Base-by-base conservation (phyloP, 35 echinoderm and acorn worm species). In the Ophioderma brevispina region DNA sequence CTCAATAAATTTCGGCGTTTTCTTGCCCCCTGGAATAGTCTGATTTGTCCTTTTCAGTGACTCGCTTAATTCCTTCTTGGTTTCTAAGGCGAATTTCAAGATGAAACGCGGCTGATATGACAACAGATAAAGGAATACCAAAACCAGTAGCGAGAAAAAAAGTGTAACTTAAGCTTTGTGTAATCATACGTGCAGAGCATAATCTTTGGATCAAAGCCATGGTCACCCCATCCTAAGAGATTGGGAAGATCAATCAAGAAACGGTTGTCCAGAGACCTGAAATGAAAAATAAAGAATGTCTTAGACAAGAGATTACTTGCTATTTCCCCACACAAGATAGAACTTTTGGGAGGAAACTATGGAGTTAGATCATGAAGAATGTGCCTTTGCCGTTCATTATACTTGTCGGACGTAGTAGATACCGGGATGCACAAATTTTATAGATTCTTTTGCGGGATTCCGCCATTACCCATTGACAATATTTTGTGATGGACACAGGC, bases 151-250 rank as follows among this genome's bases (percentile, higher is more conserved):
- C 34, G 18, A 90, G 84, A 79, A 96, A 96, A 33, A 96, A 78
- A 1, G 94, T 96, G 76, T 96, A 96, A 75, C 81, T 90, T 93
- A 92, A 21, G 87, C 33, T 21, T 75, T 11, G 88, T 90, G 40
- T 89, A 90, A 64, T 96, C 88, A 87, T 93, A 96, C 1, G 94
- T 96, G 59, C 94, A 96, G 38, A 96, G 63, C 94, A 96, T 92
- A 31, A 92, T 50, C 46, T 89, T 86, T 0, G 86, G 91, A 41
- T 96, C 94, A 80, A 82, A 96, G 36, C 81, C 78, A 64, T 96
- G 94, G 30, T 76, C 75, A 0, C 94, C 94, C 94, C 94, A 96
- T 30, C 91, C 91, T 0, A 90, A 33, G 5, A 96, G 64, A 83
- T 92, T 92, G 0, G 94, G 94, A 21, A 93, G 40, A 79, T 93